phyloP scores from a whole-genome alignment of 2,797 vertebrate genomes.

The Enteromius paludinosus region DNA sequence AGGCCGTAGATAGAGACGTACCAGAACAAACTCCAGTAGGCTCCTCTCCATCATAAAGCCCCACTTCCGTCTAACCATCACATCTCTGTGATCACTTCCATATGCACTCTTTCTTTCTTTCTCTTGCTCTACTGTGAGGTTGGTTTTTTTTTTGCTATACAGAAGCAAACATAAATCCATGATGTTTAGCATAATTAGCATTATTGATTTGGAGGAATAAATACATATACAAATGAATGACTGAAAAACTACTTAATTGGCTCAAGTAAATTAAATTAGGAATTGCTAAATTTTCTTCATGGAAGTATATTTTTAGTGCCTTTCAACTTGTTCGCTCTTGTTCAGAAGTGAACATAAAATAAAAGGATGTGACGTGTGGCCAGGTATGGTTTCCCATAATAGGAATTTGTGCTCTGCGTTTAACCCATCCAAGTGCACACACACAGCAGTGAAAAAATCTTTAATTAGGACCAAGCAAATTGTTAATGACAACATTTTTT shows the following conservation, averaged over 20 bases:
- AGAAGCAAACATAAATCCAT: constrained; percentile 2
- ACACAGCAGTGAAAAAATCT: neutral
- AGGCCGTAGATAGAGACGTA: constrained; percentile 21
- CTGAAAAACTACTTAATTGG: neutral
- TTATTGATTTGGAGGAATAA: neutral
- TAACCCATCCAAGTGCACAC: no score
- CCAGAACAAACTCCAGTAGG: constrained; percentile 37
- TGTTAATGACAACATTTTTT: neutral
- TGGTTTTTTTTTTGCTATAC: neutral
- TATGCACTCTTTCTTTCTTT: constrained; percentile 41
- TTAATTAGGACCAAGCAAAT: neutral
- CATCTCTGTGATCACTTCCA: constrained; percentile 62
- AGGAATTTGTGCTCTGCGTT: no score
- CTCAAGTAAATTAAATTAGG: neutral
- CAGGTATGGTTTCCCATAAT: no score
- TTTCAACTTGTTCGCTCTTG: neutral
- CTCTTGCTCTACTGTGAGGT: constrained; percentile 1
- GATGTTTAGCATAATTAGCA: neutral
- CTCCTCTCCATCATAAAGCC: constrained; percentile 54
- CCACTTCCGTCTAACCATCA: constrained; percentile 58
- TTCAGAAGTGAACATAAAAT: neutral
- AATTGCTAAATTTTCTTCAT: neutral
- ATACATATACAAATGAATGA: neutral
- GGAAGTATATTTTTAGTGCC: neutral
- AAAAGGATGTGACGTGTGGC: neutral